Conservation (phyloP, 1,140 invertebrate genomes). For the Bombus affinis region DNA sequence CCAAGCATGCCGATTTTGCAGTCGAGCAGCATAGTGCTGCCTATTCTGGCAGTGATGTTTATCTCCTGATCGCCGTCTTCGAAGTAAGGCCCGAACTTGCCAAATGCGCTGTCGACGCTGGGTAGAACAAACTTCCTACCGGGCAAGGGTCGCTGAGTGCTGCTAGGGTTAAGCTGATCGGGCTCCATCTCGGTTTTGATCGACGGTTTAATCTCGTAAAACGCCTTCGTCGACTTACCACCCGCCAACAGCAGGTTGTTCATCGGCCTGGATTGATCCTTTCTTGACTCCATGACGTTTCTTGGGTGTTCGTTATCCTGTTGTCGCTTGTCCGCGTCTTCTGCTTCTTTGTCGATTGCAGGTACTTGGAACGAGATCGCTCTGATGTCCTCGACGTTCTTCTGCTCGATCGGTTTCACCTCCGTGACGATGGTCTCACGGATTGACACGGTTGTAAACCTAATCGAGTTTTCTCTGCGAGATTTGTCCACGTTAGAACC, state of each 20-base stretch:
- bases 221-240: conserved; percentile 69
- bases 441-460: neutral
- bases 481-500: conserved; percentile 5
- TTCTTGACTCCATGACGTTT: conserved; percentile 40
- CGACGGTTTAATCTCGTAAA: conserved; percentile 75
- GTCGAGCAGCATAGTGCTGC: conserved; percentile 82
- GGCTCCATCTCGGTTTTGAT: conserved; percentile 68
- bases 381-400: conserved; percentile 53
- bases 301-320: conserved; percentile 22
- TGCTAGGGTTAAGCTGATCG: conserved; percentile 16
- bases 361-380: conserved; percentile 63
- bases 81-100: conserved; percentile 89
- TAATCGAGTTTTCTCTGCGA: neutral
- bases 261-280: conserved; percentile 62
- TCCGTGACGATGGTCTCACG: neutral
- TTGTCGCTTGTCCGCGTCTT: neutral
- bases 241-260: conserved; percentile 61
- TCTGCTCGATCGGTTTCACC: conserved; percentile 34
- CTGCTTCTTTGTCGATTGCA: neutral
- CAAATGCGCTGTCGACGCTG: conserved; percentile 77
- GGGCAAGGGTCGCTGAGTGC: conserved; percentile 40
- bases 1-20: conserved; percentile 84
- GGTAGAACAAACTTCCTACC: conserved; percentile 73
- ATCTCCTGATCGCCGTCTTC: conserved; percentile 85
- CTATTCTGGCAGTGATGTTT: conserved; percentile 83